Evolutionary conservation across 2,888 invertebrate genomes (phyloP).

Genomic region (Beris morrisii): DNA sequence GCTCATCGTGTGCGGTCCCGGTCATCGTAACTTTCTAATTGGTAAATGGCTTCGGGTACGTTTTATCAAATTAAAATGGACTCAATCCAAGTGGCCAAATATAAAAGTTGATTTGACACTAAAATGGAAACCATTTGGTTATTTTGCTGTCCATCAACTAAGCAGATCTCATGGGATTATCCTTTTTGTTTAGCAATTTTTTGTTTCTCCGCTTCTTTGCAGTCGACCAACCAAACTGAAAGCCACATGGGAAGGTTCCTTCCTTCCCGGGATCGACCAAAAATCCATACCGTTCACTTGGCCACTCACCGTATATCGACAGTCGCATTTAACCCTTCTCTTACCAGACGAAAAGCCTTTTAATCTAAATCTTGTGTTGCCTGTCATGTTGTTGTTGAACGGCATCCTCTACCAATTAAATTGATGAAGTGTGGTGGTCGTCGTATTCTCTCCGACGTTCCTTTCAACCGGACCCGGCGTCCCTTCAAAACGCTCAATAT

Average conservation of each 20-base stretch:
- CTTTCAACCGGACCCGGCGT: constrained; percentile 20
- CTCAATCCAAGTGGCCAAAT: constrained; percentile 14
- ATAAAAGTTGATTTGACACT: constrained; percentile 15
- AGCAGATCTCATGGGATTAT: constrained; percentile 13
- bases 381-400: constrained; percentile 35
- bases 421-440: constrained; percentile 36
- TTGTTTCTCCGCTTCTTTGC: background rate
- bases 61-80: constrained; percentile 3
- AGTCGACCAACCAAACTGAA: background rate
- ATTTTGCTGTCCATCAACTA: constrained; percentile 9
- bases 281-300: background rate
- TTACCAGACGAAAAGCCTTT: constrained; percentile 28
- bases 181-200: constrained; percentile 12
- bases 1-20: background rate
- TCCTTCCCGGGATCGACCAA: background rate
- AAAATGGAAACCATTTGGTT: background rate
- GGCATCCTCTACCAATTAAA: constrained; percentile 36
- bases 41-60: background rate
- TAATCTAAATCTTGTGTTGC: constrained; percentile 39
- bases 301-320: background rate
- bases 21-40: background rate
- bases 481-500: constrained; percentile 13
- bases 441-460: constrained; percentile 32
- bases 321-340: constrained; percentile 12
- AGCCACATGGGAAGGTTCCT: background rate